phyloP scores from a whole-genome alignment of 2,113 vertebrate species.

The Ictidomys tridecemlineatus region DNA sequence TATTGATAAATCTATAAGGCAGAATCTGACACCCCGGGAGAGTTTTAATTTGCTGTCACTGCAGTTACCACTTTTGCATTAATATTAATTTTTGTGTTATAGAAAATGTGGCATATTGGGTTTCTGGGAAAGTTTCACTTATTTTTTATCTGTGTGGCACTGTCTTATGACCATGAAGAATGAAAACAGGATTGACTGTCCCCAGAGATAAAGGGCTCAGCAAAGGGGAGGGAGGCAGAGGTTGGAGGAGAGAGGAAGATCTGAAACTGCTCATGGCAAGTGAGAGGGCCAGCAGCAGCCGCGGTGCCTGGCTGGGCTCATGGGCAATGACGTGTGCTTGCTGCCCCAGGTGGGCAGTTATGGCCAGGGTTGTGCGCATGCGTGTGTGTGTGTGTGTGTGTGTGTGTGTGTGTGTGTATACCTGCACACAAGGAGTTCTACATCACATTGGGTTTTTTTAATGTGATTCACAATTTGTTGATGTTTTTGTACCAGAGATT shows the following conservation, averaged over 20 bases:
- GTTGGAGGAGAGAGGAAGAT: neutral
- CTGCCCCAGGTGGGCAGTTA: accelerated
- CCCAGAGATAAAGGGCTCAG: neutral
- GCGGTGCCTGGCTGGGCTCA: neutral
- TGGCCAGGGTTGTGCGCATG: accelerated
- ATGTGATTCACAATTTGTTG: neutral
- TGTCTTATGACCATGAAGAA: neutral
- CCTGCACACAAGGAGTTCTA: too few relatives aligned
- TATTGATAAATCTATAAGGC: neutral
- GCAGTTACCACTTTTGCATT: neutral
- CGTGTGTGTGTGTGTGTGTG: accelerated
- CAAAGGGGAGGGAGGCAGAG: neutral
- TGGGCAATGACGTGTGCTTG: accelerated
- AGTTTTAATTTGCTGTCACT: slow-evolving; percentile 60
- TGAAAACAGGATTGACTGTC: neutral
- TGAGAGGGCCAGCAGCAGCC: accelerated
- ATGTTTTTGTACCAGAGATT: neutral
- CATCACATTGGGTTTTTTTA: neutral
- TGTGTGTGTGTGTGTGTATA: too few relatives aligned
- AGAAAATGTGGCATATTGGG: neutral
- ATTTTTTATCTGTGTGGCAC: slow-evolving; percentile 49
- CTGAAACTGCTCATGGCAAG: accelerated
- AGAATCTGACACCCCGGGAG: slow-evolving; percentile 8
- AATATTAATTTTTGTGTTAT: slow-evolving; percentile 52
- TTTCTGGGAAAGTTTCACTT: slow-evolving; percentile 67